Conservation (phyloP, 2,797 vertebrate genomes). For the Macropodus opercularis region DNA sequence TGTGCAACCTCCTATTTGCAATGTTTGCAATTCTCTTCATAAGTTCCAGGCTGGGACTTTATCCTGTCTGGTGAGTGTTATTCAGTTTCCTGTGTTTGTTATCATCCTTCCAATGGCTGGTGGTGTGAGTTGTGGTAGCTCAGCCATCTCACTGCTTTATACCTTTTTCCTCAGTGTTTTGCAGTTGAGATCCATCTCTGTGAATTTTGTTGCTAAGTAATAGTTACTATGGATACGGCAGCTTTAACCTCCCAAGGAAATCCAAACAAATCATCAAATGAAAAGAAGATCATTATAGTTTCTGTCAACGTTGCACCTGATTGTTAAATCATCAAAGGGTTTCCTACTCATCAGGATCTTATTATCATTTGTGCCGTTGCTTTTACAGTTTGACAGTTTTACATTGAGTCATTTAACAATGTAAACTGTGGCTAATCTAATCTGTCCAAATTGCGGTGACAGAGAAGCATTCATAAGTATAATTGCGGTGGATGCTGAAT, state of each 20-base stretch:
- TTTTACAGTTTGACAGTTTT: constrained; percentile 1
- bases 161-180: constrained; percentile 44
- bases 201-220: constrained; percentile 81
- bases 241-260: constrained; percentile 63
- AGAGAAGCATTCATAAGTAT: constrained; percentile 17
- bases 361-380: constrained; percentile 10
- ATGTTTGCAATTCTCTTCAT: constrained; percentile 96
- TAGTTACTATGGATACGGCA: constrained; percentile 83
- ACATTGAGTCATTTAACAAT: constrained; percentile 16
- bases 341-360: not conserved
- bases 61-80: constrained; percentile 93
- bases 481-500: constrained; percentile 23
- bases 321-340: no score
- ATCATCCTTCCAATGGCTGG: constrained; percentile 9
- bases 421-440: not conserved
- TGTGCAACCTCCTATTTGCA: constrained; percentile 95
- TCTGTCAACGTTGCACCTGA: no score
- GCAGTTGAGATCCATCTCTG: constrained; percentile 60
- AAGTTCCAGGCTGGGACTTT: constrained; percentile 92
- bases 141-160: constrained; percentile 17
- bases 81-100: constrained; percentile 12
- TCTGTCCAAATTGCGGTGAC: constrained; percentile 5
- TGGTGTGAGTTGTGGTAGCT: constrained; percentile 8
- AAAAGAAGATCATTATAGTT: constrained; percentile 50
- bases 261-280: constrained; percentile 60